These are phyloP conservation scores for Hybos culiciformis DNA, from an alignment of 2,888 invertebrate genomes.

Conservation along the genomic window DNA sequence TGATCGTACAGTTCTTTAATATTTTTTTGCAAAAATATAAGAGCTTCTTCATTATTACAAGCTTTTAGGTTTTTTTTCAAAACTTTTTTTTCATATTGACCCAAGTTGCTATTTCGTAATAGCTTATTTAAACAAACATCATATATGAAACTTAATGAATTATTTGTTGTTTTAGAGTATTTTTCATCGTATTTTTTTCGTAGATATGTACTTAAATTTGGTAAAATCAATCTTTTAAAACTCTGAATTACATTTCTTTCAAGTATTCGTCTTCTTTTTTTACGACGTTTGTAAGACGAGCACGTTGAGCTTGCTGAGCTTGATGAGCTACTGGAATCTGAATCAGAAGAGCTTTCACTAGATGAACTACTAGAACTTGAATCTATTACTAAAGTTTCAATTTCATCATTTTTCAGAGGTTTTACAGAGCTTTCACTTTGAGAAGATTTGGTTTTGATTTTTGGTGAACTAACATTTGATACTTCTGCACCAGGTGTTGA, in stretches of 20 bases:
- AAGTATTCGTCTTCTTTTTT: not conserved
- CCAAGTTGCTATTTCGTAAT: constrained; percentile 12
- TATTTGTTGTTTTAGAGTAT: constrained; percentile 18
- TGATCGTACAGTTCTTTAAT: constrained; percentile 9
- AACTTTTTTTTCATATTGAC: constrained; percentile 23
- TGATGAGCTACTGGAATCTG: constrained; percentile 15
- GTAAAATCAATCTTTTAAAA: constrained; percentile 28
- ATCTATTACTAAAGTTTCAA: not conserved
- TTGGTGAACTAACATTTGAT: constrained; percentile 1
- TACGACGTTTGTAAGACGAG: not conserved
- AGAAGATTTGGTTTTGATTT: not conserved
- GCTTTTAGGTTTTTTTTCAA: constrained; percentile 26
- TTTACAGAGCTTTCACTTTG: no score
- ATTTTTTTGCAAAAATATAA: constrained; percentile 27
- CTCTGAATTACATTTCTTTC: constrained; percentile 21
- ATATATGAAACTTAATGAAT: constrained; percentile 26
- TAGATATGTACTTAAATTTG: constrained; percentile 21
- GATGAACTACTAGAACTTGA: constrained; percentile 9
- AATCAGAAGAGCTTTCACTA: constrained; percentile 12
- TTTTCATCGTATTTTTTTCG: constrained; percentile 22
- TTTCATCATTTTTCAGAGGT: not conserved
- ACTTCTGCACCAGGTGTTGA: no score
- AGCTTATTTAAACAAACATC: constrained; percentile 21
- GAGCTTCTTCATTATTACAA: constrained; percentile 21
- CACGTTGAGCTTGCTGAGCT: constrained; percentile 15